Evolutionary conservation across 2,113 vertebrate species (phyloP), one percentile per base, ranked within the genome.

Genomic region (Scomber colias): DNA sequence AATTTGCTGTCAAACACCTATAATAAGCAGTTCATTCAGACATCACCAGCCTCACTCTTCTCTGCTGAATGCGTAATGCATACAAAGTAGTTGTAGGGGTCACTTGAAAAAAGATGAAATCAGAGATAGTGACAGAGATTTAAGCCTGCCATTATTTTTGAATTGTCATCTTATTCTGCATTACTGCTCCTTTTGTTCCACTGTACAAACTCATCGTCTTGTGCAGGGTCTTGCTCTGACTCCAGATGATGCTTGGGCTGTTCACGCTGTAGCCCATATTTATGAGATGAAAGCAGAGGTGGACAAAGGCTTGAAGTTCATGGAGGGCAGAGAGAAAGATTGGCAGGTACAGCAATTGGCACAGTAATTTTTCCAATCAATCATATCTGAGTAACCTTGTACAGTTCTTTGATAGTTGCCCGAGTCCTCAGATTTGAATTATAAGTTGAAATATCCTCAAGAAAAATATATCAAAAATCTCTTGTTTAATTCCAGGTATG

Each of bases 221-320:
- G 16, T 51, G 10, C 50, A 99, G 98, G 97, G 95, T 27, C 92
- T 99, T 15, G 84, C 95, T 27, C 17, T 97, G 55, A 92, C 94
- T 45, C 95, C 88, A 0, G 93, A 90, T 0, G 98, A 99, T 0
- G 96, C 96, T 0, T 99, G 98, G 98, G 92, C 96, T 0, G 96
- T 95, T 54, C 98, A 99, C 72, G 90, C 97, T 0, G 2, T 98
- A 0, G 97, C 97, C n/a, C 98, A 99, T 0, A 15, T 99, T 16
- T 93, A 96, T 15, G 98, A 99, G 92, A 99, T 99, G 98, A 97
- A 79, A 69, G 97, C 96, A 0, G 96, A 97, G 50, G 31, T 97
- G 86, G 90, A 95, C 74, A 95, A 94, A 5, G 97, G 98, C 0
- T 40, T 98, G 81, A 92, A 93, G 71, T 98, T 99, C 81, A 96